These are phyloP conservation scores for Acanthaster planci DNA, from an alignment of 35 echinoderm and acorn worm genomes.

Conservation along the genomic window DNA sequence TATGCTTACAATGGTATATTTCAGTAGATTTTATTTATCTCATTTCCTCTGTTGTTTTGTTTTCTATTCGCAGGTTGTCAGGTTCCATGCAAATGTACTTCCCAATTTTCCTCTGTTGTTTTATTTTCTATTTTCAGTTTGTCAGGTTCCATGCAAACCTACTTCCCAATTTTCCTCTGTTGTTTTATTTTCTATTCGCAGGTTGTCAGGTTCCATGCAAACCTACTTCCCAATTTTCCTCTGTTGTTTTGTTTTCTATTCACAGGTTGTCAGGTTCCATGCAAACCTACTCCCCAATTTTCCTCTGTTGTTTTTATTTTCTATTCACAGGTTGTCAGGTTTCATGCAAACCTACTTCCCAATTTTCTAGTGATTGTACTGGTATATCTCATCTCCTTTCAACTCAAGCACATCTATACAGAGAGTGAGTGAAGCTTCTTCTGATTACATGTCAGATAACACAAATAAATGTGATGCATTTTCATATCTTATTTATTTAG, in stretches of 20 bases:
- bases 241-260: neutral
- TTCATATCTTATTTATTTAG: no score
- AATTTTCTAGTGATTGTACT: neutral
- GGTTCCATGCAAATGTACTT: neutral
- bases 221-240: neutral
- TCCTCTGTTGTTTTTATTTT: neutral
- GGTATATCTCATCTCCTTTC: constrained; percentile 1
- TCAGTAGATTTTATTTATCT: neutral
- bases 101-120: neutral
- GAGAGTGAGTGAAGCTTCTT: neutral
- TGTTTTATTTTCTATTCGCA: neutral
- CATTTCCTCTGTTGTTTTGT: neutral
- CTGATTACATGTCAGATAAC: no score
- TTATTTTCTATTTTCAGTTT: neutral
- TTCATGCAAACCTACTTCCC: constrained; percentile 8
- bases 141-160: neutral
- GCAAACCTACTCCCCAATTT: neutral
- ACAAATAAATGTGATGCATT: no score
- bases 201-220: neutral
- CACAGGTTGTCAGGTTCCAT: neutral
- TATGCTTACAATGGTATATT: neutral
- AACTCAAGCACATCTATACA: neutral
- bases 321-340: neutral
- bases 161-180: neutral
- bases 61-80: neutral